Evolutionary conservation across 2,797 vertebrate genomes (phyloP).

Genomic region (Xiphorhynchus erythropygius): DNA sequence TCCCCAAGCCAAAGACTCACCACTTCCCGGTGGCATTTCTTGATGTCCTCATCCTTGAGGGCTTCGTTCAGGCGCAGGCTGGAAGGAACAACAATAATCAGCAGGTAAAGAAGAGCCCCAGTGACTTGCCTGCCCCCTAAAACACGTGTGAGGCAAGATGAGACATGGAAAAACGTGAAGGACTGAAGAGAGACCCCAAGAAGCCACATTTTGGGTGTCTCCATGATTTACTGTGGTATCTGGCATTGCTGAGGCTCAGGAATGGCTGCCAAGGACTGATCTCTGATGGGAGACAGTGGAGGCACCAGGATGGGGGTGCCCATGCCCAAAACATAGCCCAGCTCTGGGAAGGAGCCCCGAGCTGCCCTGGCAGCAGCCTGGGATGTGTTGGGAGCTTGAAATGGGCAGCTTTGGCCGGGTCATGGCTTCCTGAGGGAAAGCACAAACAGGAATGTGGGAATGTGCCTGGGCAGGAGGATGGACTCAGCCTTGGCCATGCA

Average conservation of each 20-base stretch:
- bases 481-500: accelerated
- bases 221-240: accelerated
- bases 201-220: neutral
- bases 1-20: constrained; percentile 42
- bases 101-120: neutral
- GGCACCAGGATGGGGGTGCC: neutral
- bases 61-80: constrained; percentile 70
- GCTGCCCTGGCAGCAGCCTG: neutral
- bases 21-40: constrained; percentile 71
- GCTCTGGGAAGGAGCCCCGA: neutral
- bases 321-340: neutral
- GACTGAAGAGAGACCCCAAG: neutral
- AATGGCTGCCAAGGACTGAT: neutral
- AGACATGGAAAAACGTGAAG: accelerated
- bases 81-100: constrained; percentile 6
- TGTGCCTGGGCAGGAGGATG: neutral
- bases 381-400: neutral
- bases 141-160: accelerated
- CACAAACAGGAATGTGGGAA: neutral
- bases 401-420: neutral
- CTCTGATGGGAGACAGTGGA: neutral
- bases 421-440: neutral
- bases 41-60: constrained; percentile 73
- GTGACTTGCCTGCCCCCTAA: accelerated
- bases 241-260: neutral